Evolutionary conservation across 2,797 vertebrate genomes (phyloP), one percentile per base, ranked within the genome.

Genomic region (Anniella stebbinsi): DNA sequence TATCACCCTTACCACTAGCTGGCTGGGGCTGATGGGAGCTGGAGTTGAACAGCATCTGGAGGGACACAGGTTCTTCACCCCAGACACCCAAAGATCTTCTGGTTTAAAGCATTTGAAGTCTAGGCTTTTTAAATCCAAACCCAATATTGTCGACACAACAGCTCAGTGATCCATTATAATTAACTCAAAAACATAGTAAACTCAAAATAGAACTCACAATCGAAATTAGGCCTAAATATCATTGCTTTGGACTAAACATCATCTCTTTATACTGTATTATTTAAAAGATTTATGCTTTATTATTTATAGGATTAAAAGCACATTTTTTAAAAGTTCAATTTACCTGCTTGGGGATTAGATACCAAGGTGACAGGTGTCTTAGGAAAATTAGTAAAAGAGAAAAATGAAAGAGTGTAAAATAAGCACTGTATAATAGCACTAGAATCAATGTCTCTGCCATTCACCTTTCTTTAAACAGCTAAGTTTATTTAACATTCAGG

Each of bases 391-490:
- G 15, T 87, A 48, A 48, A 88, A 86, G 70, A 67, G 3, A 90
- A 45, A 89, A 92, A 25, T 83, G 73, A 89, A 93, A 3, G 38
- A 0, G 0, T 89, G 91, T 93, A 57, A 93, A 91, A 90, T 33
- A 93, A 17, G 4, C 23, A 90, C 88, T 86, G 0, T 33, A 36
- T 84, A 87, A 87, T 77, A 94, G 82, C 92, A 41, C 8, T 84
- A 30, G 73, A 94, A 89, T 0, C 0, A 33, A 25, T 67, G 7
- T 0, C 0, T 77, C 92, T 92, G 92, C 33, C 76, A 89, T 76
- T 92, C 23, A 6, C 92, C 6, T 86, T 87, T 80, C 72, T 33
- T 86, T 90, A 93, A 92, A 91, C 2, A 66, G 73, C 89, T 63
- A 63, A 4, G 0, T 45, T 25, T 87, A 51, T 93, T 91, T 85